Evolutionary conservation across 2,113 vertebrate genomes (phyloP), one percentile per base, ranked within the genome.

Genomic region (Mandrillus leucophaeus): DNA sequence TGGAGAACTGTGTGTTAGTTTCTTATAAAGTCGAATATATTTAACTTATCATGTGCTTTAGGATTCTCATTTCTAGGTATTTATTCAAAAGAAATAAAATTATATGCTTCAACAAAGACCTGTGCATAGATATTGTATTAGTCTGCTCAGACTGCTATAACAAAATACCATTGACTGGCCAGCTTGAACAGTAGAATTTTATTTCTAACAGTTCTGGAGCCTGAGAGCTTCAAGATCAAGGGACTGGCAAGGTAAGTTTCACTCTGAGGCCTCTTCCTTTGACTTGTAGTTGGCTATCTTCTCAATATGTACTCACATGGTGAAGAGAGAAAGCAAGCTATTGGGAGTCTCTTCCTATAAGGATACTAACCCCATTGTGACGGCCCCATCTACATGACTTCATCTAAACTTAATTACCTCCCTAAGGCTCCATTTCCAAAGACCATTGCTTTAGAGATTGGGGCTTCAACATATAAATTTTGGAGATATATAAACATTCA

Each of bases 211-310:
- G 32, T 9, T 40, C 43, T 35, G 48, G 35, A 75, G 20, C 17
- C 32, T 61, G 27, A 14, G 38, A 81, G 32, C 35, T 59, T 64
- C 18, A 87, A 78, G 73, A 43, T 76, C 76, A 88, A 43, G 40
- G 12, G 22, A 48, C 3, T 7, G 18, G 43, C 25, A 50, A 43
- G 27, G 35, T 0, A 3, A 27, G 25, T 73, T 82, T 40, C 68
- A 43, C 52, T 17, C 35, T 25, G 25, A 82, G 43, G 12, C 35
- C 32, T 93, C 38, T 20, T 68, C 61, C 23, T 40, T 18, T 59
- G 50, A 12, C 23, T 72, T 11, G 3, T 27, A 38, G n/a, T 12
- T 1, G 6, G 35, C 5, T 9, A 0, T 30, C 43, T 40, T 43
- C 43, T 30, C 59, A 2, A 23, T 52, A 5, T 50, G 32, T 38